Evolutionary conservation across 92 coral and sea anemone species (phyloP), one percentile per base, ranked within the genome.

Genomic region (Epizoanthus fatuus): DNA sequence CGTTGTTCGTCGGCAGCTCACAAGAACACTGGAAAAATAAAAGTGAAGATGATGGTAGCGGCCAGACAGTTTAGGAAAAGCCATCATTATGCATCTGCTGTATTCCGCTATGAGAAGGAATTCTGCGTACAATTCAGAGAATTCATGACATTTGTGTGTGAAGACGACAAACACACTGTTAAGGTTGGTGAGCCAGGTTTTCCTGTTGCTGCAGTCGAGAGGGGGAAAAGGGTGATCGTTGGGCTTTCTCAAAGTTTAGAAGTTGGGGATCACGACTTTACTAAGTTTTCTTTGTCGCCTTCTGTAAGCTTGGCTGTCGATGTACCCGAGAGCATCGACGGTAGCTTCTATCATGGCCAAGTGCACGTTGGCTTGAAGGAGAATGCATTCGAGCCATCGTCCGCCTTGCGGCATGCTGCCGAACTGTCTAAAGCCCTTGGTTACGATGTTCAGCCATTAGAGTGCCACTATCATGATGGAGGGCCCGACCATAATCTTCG

Each of bases 251-350:
- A 81, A 63, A 77, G 74, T 49, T 72, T 91, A 80, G 79, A 73
- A 60, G 86, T 86, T 83, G 86, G 91, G 13, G 94, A 91, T 70
- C 94, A 91, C 79, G 94, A 91, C 78, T 87, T 91, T 57, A 90
- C 87, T 38, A 91, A 85, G 68, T 83, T 69, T 91, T 75, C 91
- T 64, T 81, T 87, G 58, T 69, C 89, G 64, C 94, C 94, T 62
- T 91, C 94, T 17, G 89, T 91, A 38, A 68, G 84, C 58, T 86
- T 84, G 75, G 92, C 56, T 67, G 89, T 88, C 25, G 81, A 83
- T 81, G 80, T 91, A n/a, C 95, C 90, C 62, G 62, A 47, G 25
- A 52, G 59, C 11, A 79, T 84, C 20, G 84, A 88, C 42, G 87
- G 86, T 40, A 88, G 87, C 70, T 92, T 92, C 82, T 90, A 88